Base-by-base conservation (phyloP, 2,888 invertebrate genomes). In the Pyrrhosoma nymphula region DNA sequence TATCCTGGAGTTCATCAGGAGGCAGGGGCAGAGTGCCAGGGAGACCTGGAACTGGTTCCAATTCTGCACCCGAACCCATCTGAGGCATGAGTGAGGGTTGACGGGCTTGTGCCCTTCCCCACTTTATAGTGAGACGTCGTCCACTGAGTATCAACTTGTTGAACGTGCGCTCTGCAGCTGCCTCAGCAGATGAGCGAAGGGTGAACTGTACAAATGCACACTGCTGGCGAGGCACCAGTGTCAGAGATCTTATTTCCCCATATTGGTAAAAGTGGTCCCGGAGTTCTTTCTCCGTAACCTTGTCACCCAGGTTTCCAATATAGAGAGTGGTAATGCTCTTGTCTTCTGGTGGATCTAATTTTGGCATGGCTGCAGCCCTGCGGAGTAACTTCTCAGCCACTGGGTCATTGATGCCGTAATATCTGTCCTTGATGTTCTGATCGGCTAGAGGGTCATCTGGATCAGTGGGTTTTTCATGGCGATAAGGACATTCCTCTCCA, bases 201-300 rank as follows among this genome's bases (percentile, higher is more conserved):
- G 99, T 99, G 97, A 99, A 99, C 96, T 99, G 99, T 4, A 99
- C 98, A 97, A 99, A 99, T 0, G 99, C 99, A 97, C 99, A 99
- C 96, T 99, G 99, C 96, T 99, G 99, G 96, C 99, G 98, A 0
- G 98, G 98, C 18, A 99, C 99, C 96, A 99, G 97, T 20, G 99
- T 99, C 39, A 99, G 98, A 0, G 98, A 98, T 96, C 99, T 98
- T 95, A 99, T 99, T 97, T 99, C 99, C 30, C 99, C 99, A 97
- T 98, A 99, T 97, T 99, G 99, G 97, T 99, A 99, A 97, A 99
- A 99, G 96, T 99, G 99, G 96, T 99, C 99, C 96, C 99, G 98
- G 75, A 99, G 97, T 96, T 99, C 99, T 96, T 99, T 98, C 96
- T 99, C 99, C 0, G 98, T 98, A 63, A 99, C 98, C 95, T 98